Percentiles rank a stretch among this genome's conserved stretches.
Evolutionary conservation across 2,797 vertebrate species (phyloP).

Genomic region (Petrocephalus schoutedeni): DNA sequence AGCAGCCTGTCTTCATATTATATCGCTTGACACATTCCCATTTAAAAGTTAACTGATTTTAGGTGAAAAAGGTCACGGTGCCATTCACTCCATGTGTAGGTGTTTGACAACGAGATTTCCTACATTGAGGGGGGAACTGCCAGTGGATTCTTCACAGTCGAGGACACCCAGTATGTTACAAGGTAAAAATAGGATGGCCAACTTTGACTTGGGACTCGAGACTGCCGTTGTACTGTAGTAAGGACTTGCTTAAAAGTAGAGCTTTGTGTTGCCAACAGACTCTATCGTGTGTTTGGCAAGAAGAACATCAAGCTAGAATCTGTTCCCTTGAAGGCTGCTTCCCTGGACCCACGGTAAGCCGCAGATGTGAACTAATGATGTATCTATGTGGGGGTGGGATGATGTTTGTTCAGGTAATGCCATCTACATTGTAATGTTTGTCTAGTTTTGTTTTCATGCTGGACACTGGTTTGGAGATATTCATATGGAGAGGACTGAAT

Average conservation of each 20-base stretch:
- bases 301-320: slow-evolving; percentile 90
- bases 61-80: background rate
- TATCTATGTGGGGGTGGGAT: background rate
- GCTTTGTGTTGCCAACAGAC: slow-evolving; percentile 53
- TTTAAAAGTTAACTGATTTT: background rate
- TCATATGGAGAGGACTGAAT: slow-evolving; percentile 82
- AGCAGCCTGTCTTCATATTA: background rate
- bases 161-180: slow-evolving; percentile 75
- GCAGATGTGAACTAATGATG: background rate
- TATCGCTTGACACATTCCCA: background rate
- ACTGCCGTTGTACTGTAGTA: background rate
- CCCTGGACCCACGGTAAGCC: slow-evolving; percentile 83
- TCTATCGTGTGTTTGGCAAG: slow-evolving; percentile 90
- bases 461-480: slow-evolving; percentile 78
- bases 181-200: slow-evolving; percentile 59
- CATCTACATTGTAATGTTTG: background rate
- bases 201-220: background rate
- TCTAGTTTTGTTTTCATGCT: slow-evolving; percentile 86
- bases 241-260: background rate
- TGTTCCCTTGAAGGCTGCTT: slow-evolving; percentile 75
- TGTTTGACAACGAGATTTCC: slow-evolving; percentile 87
- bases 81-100: slow-evolving; percentile 52
- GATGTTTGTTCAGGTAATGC: background rate
- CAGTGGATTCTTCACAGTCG: slow-evolving; percentile 93
- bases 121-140: slow-evolving; percentile 94